Conservation (phyloP, 2,797 vertebrate species). For the Thripadectes ignobilis region DNA sequence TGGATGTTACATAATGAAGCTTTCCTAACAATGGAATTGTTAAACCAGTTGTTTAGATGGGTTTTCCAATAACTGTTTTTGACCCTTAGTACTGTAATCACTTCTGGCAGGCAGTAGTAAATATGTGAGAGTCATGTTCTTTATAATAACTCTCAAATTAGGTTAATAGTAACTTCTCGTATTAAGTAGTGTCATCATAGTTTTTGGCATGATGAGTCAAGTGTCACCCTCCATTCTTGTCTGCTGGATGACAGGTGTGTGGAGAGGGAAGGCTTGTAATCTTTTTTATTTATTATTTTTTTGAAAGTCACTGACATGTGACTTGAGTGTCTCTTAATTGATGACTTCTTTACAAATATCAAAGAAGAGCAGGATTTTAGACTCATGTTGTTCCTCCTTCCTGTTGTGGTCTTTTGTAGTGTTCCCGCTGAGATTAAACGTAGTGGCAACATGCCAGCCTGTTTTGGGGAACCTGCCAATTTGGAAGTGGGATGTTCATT, state of each 20-base stretch:
- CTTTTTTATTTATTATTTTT: background rate
- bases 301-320: background rate
- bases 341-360: background rate
- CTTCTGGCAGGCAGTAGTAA: background rate
- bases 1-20: background rate
- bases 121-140: background rate
- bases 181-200: background rate
- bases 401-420: background rate
- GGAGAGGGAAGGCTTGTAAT: background rate
- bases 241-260: background rate
- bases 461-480: conserved; percentile 1
- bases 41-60: background rate
- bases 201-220: background rate
- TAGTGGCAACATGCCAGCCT: conserved; percentile 28
- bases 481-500: background rate
- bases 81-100: background rate
- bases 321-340: background rate
- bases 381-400: background rate
- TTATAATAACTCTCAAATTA: background rate
- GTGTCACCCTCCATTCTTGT: background rate
- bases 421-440: background rate
- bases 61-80: background rate
- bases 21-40: background rate
- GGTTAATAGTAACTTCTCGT: background rate
- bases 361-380: background rate